A percentile compares a stretch with the other conserved stretches of the same genome.
Conservation (phyloP, 2,113 vertebrate genomes). For the Datnioides undecimradiatus region DNA sequence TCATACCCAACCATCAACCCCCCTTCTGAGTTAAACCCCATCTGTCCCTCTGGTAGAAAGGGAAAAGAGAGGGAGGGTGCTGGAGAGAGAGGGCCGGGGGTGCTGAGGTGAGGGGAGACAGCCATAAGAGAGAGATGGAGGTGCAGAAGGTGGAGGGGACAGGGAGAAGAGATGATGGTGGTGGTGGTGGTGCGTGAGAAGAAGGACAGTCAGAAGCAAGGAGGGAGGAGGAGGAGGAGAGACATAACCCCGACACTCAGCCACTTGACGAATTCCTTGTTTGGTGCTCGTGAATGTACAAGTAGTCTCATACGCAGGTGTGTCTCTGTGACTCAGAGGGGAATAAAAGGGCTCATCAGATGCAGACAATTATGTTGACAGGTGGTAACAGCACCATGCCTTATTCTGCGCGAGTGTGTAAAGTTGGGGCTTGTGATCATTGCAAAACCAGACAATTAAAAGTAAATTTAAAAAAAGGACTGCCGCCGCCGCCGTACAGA, state of each 20-base stretch:
- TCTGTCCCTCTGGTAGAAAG: constrained; percentile 66
- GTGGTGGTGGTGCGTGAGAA: not conserved
- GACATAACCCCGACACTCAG: constrained; percentile 4
- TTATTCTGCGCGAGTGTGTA: not conserved
- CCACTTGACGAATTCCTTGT: constrained; percentile 46
- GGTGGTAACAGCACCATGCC: constrained; percentile 12
- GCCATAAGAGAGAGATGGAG: constrained; percentile 47
- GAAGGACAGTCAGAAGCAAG: not conserved
- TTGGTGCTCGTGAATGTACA: constrained; percentile 23
- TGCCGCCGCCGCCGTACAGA: not conserved
- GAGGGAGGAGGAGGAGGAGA: constrained; percentile 21
- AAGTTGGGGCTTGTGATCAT: constrained; percentile 7
- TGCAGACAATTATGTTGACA: constrained; percentile 25
- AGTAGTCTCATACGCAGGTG: constrained; percentile 39
- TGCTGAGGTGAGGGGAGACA: constrained; percentile 63
- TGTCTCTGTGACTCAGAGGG: constrained; percentile 6
- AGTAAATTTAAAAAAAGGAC: constrained; percentile 24
- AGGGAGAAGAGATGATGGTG: not conserved
- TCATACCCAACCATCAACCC: constrained; percentile 50
- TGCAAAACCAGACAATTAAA: constrained; percentile 29
- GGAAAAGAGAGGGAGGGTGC: not conserved
- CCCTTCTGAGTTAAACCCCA: constrained; percentile 63
- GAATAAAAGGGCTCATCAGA: constrained; percentile 36
- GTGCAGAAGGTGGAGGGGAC: constrained; percentile 10
- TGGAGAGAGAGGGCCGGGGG: not conserved